Percentiles rank a stretch among this genome's conserved stretches.
Conservation (phyloP, 1,140 invertebrate species). For the Oscheius sp. region DNA sequence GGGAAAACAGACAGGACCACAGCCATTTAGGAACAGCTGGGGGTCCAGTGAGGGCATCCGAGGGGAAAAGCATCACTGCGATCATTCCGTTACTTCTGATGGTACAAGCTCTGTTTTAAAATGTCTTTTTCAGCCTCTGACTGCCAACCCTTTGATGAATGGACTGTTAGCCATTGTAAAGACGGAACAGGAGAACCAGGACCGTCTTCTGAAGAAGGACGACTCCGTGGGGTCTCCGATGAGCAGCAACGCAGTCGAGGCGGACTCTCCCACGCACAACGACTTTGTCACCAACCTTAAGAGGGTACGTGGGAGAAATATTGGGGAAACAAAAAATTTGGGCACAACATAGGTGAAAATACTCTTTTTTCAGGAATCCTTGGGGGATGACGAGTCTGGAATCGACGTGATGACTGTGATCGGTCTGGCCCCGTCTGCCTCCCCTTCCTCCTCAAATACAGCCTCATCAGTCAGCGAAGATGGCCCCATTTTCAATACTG, state of each 20-base stretch:
- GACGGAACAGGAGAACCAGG: constrained; percentile 35
- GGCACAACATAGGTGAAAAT: constrained; percentile 3
- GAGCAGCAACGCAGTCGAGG: constrained; percentile 29
- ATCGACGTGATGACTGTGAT: constrained; percentile 43
- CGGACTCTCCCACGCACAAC: constrained; percentile 20
- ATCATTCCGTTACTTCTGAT: constrained; percentile 28
- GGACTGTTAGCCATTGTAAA: constrained; percentile 52
- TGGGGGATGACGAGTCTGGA: constrained; percentile 45
- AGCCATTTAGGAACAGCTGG: too few species aligned
- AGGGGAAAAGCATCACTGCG: constrained; percentile 15
- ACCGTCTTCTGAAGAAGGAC: constrained; percentile 13
- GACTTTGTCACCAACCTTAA: not conserved
- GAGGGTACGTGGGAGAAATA: too few species aligned
- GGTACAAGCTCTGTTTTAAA: too few species aligned
- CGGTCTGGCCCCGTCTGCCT: constrained; percentile 35
- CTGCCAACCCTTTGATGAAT: constrained; percentile 41
- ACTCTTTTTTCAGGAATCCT: constrained; percentile 32
- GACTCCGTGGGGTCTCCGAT: constrained; percentile 24
- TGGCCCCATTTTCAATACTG: constrained; percentile 61
- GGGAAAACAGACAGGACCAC: not conserved
- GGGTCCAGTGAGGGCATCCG: too few species aligned
- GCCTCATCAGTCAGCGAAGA: constrained; percentile 46
- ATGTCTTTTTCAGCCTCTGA: constrained; percentile 5
- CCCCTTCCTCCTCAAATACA: constrained; percentile 38
- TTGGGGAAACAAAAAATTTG: not conserved